Conservation (phyloP, 2,888 invertebrate genomes). For the Caenorhabditis plicata region DNA sequence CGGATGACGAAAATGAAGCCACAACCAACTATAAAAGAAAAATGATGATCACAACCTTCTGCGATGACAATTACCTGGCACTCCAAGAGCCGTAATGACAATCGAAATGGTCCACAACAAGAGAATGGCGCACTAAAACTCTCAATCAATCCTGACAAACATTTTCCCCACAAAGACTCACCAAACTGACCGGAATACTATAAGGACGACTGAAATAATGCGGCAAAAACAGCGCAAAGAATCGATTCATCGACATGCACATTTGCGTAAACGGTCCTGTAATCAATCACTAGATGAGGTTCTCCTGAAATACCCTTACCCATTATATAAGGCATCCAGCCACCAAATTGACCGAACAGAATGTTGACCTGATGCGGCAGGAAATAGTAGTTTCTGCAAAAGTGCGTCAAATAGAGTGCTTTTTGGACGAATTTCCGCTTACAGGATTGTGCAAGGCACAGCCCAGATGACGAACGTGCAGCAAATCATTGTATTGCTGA, state of each 20-base stretch:
- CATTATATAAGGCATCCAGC: conserved; percentile 4
- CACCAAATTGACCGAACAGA: conserved; percentile 2
- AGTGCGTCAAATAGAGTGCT: background rate
- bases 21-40: background rate
- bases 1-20: conserved; percentile 1
- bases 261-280: conserved; percentile 5
- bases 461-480: conserved; percentile 5
- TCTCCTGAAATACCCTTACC: no score
- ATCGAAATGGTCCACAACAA: conserved; percentile 1
- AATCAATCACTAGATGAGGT: no score
- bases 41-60: background rate
- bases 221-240: background rate
- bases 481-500: conserved; percentile 8
- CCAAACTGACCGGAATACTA: background rate
- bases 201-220: background rate
- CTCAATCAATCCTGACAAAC: background rate
- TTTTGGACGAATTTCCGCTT: background rate
- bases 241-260: conserved; percentile 4
- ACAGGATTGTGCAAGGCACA: conserved; percentile 6
- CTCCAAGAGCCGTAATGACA: background rate
- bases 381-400: background rate
- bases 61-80: background rate
- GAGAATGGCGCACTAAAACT: background rate
- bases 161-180: background rate
- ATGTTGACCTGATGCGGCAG: conserved; percentile 5